A percentile compares a stretch with the other conserved stretches of the same genome.
Evolutionary conservation across 1,140 invertebrate species (phyloP).

Genomic region (Tetramorium parvispinum): DNA sequence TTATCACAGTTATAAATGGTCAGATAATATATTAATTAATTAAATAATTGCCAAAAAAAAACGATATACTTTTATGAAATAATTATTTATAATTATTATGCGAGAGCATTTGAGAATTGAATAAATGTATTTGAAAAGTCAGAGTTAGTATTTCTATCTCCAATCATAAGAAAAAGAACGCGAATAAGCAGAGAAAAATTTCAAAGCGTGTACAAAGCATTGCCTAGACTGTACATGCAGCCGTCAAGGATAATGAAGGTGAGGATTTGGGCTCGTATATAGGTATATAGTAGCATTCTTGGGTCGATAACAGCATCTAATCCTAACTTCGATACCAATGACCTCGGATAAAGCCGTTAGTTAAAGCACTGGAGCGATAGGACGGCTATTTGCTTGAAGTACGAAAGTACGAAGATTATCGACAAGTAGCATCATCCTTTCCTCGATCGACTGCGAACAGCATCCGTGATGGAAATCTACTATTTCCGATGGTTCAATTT

Average conservation of each 20-base stretch:
- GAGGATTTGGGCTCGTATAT: constrained; percentile 66
- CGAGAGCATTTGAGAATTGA: not conserved
- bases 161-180: constrained; percentile 14
- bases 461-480: constrained; percentile 29
- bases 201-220: constrained; percentile 6
- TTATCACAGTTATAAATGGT: not conserved
- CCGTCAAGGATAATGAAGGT: constrained; percentile 68
- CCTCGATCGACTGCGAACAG: constrained; percentile 32
- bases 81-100: not conserved
- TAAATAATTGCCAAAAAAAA: not conserved
- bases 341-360: constrained; percentile 40
- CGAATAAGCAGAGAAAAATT: constrained; percentile 52
- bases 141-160: not conserved
- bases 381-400: constrained; percentile 17
- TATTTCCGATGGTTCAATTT: constrained; percentile 48
- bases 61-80: not conserved
- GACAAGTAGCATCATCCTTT: constrained; percentile 43
- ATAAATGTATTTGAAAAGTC: not conserved
- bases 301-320: constrained; percentile 76
- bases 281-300: constrained; percentile 43
- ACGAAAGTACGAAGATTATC: constrained; percentile 50
- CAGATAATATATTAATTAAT: not conserved
- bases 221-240: constrained; percentile 18
- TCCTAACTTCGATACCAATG: constrained; percentile 62
- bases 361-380: constrained; percentile 34